Conservation (phyloP, 1,140 invertebrate genomes). For the Platorchestia sp. region DNA sequence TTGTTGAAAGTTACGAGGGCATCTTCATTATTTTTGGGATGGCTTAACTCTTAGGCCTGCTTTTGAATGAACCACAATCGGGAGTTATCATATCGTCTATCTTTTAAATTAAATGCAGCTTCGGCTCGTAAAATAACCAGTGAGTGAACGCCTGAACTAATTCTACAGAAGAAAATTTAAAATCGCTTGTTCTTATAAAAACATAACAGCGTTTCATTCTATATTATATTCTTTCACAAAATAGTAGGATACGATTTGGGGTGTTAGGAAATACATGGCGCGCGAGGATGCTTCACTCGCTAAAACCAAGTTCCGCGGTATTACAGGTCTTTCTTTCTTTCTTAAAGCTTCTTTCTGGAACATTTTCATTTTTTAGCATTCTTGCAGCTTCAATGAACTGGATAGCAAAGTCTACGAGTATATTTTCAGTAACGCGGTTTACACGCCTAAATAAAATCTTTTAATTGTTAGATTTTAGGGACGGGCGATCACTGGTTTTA, state of each 20-base stretch:
- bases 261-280: not conserved
- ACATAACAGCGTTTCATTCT: not conserved
- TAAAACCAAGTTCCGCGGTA: not conserved
- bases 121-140: not conserved
- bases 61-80: not conserved
- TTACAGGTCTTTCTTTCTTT: too few species aligned
- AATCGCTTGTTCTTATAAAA: not conserved
- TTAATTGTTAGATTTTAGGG: too few species aligned
- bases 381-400: too few species aligned
- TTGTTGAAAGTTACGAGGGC: not conserved
- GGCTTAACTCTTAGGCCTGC: not conserved
- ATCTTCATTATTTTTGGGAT: not conserved
- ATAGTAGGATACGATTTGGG: not conserved
- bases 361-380: too few species aligned
- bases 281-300: not conserved
- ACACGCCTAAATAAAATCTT: too few species aligned
- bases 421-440: too few species aligned
- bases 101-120: not conserved
- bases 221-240: not conserved
- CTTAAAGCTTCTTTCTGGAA: too few species aligned
- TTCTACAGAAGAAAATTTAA: not conserved
- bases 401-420: too few species aligned
- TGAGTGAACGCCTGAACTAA: not conserved
- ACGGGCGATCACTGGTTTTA: not conserved
- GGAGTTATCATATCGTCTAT: not conserved